These are phyloP conservation scores for Pseudomyrmex sp. DNA, from an alignment of 1,140 invertebrate genomes.

Conservation along the genomic window DNA sequence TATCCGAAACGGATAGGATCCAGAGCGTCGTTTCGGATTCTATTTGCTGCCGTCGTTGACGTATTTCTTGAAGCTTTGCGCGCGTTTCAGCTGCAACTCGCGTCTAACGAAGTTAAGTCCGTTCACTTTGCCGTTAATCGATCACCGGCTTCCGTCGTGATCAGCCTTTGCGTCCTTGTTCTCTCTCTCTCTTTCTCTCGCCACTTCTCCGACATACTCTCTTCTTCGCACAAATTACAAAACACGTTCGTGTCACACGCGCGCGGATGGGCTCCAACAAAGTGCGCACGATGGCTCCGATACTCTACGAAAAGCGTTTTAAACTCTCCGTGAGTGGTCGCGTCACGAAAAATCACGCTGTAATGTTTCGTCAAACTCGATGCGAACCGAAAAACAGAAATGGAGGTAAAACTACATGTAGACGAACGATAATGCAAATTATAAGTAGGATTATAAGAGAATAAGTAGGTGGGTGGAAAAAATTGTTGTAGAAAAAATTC, in stretches of 20 bases:
- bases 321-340: conserved; percentile 42
- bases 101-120: neutral
- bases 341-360: conserved; percentile 51
- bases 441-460: too few relatives aligned
- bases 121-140: conserved; percentile 13
- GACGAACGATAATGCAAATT: neutral
- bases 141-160: neutral
- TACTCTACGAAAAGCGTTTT: conserved; percentile 50
- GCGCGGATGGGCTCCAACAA: conserved; percentile 18
- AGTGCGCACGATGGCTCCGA: conserved; percentile 27
- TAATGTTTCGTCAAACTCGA: conserved; percentile 20
- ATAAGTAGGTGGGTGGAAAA: too few relatives aligned
- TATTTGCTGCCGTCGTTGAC: conserved; percentile 32
- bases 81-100: neutral
- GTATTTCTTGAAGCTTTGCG: neutral
- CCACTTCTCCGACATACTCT: too few relatives aligned
- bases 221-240: conserved; percentile 23
- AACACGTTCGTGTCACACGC: neutral
- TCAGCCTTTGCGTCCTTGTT: neutral
- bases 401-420: too few relatives aligned
- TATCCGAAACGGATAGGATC: conserved; percentile 37
- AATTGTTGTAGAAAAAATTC: too few relatives aligned
- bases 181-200: too few relatives aligned
- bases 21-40: neutral
- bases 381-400: neutral